Percentiles rank a stretch among this genome's conserved stretches.
Conservation (phyloP, 2,888 invertebrate genomes). For the Odontocolon sp. region DNA sequence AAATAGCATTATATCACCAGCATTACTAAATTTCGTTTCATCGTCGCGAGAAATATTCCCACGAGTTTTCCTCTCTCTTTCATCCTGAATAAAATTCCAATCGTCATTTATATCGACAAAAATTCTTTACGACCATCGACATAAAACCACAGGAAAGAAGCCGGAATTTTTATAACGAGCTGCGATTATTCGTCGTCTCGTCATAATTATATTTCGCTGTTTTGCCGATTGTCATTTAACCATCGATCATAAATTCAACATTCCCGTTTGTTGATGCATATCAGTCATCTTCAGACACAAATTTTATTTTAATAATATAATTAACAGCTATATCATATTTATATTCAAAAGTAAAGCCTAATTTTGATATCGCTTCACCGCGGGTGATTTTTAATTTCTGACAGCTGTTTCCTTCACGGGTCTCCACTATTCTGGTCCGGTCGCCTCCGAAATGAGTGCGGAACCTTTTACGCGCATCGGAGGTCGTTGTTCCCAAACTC, state of each 20-base stretch:
- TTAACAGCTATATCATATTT: not conserved
- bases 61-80: slow-evolving; percentile 24
- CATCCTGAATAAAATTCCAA: slow-evolving; percentile 7
- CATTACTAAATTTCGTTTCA: slow-evolving; percentile 21
- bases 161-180: slow-evolving; percentile 33
- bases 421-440: not conserved
- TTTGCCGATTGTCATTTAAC: slow-evolving; percentile 10
- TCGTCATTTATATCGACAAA: not conserved
- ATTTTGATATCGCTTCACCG: slow-evolving; percentile 25
- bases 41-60: slow-evolving; percentile 37
- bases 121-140: slow-evolving; percentile 34
- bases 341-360: slow-evolving; percentile 14
- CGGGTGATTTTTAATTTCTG: not conserved
- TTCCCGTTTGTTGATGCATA: slow-evolving; percentile 29
- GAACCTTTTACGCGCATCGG: slow-evolving; percentile 9
- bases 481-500: slow-evolving; percentile 48
- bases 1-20: slow-evolving; percentile 19
- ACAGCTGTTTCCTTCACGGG: not conserved
- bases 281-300: slow-evolving; percentile 26
- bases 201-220: slow-evolving; percentile 7
- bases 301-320: slow-evolving; percentile 45
- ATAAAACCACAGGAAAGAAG: not conserved
- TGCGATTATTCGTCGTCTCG: not conserved
- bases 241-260: slow-evolving; percentile 43
- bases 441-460: slow-evolving; percentile 7